A percentile compares a stretch with the other conserved stretches of the same genome.
Conservation (phyloP, 1,140 invertebrate species). For the Neodiprion fabricii region DNA sequence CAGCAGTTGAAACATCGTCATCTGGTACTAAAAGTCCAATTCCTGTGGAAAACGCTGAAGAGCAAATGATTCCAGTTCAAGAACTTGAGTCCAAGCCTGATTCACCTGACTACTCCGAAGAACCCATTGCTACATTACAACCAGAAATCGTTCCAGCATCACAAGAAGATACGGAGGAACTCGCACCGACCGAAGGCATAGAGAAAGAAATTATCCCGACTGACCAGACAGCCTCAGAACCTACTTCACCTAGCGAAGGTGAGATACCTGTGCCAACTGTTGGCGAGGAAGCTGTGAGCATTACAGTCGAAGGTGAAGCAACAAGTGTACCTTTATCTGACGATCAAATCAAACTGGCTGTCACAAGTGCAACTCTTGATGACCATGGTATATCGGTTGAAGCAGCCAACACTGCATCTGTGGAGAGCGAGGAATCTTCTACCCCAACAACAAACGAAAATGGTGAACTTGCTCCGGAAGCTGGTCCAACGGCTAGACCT, state of each 20-base stretch:
- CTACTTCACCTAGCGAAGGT: slow-evolving; percentile 13
- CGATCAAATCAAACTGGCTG: neutral
- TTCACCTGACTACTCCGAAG: neutral
- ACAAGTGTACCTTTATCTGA: neutral
- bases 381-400: neutral
- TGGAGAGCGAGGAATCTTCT: too few relatives aligned
- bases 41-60: slow-evolving; percentile 28
- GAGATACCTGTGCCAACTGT: slow-evolving; percentile 10
- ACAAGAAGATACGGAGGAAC: slow-evolving; percentile 17
- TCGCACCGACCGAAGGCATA: slow-evolving; percentile 19
- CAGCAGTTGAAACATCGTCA: neutral
- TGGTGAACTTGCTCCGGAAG: too few relatives aligned
- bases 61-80: slow-evolving; percentile 40
- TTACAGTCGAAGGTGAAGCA: neutral
- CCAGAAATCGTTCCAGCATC: slow-evolving; percentile 21
- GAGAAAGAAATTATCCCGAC: slow-evolving; percentile 27
- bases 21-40: slow-evolving; percentile 17
- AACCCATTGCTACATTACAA: slow-evolving; percentile 18
- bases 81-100: slow-evolving; percentile 21
- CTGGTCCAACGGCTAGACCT: too few relatives aligned
- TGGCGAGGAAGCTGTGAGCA: neutral
- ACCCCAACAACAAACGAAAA: too few relatives aligned
- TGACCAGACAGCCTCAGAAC: slow-evolving; percentile 22
- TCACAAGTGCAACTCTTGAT: neutral
- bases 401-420: too few relatives aligned